These are phyloP conservation scores for Eriosoma lanigerum DNA, from an alignment of 1,140 invertebrate genomes.

Conservation along the genomic window DNA sequence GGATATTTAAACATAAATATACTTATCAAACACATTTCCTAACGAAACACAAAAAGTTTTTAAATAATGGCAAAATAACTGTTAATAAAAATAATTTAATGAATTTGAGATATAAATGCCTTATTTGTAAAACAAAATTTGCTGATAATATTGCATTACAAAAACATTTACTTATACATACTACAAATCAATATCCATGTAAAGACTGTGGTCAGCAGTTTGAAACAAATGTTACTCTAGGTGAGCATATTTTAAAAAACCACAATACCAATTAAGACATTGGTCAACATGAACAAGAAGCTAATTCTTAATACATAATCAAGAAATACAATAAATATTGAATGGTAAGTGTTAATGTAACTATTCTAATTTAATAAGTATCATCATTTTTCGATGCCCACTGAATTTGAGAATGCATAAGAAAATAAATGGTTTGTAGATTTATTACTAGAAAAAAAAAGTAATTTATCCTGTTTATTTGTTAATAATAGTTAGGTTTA, in stretches of 20 bases:
- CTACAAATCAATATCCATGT: not conserved
- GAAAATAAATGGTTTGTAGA: not conserved
- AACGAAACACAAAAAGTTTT: not conserved
- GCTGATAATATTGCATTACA: not conserved
- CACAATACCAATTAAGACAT: not conserved
- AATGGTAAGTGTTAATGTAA: too few species aligned
- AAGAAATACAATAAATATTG: too few species aligned
- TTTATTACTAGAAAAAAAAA: too few species aligned
- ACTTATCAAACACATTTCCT: not conserved
- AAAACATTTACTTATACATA: not conserved
- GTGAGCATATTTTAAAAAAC: not conserved
- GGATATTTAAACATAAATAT: conserved; percentile 13
- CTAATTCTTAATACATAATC: too few species aligned
- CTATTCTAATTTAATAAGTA: not conserved
- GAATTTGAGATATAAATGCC: too few species aligned
- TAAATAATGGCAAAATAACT: not conserved
- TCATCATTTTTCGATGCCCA: not conserved
- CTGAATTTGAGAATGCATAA: not conserved
- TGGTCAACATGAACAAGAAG: too few species aligned
- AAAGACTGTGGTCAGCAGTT: conserved; percentile 14
- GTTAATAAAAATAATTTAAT: not conserved
- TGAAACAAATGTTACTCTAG: conserved; percentile 1
- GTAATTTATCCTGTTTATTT: too few species aligned
- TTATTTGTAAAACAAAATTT: not conserved
- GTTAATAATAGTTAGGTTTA: too few species aligned